phyloP scores from a whole-genome alignment of 2,888 invertebrate genomes.

The Aspidiotus destructor region DNA sequence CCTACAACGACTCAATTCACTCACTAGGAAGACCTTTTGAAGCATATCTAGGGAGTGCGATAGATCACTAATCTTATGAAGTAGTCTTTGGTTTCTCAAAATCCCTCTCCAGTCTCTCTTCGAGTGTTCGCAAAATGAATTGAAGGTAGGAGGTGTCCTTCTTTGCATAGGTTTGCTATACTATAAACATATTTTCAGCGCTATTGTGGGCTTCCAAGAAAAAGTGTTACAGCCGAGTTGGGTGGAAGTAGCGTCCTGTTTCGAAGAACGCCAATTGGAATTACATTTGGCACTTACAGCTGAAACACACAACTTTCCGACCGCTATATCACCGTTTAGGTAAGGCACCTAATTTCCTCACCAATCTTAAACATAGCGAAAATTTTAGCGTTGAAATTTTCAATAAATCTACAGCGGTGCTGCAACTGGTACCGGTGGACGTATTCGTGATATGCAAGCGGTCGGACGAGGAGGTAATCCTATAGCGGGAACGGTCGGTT shows the following conservation, averaged over 20 bases:
- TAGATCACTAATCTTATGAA: too few relatives aligned
- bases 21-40: too few relatives aligned
- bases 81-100: too few relatives aligned
- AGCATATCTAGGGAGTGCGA: too few relatives aligned
- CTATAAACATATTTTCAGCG: slow-evolving; percentile 49
- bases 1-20: too few relatives aligned
- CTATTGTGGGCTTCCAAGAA: slow-evolving; percentile 72
- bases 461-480: slow-evolving; percentile 90
- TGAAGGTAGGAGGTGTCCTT: not conserved
- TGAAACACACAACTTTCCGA: slow-evolving; percentile 98
- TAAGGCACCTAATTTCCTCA: slow-evolving; percentile 37
- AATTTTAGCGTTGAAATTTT: too few relatives aligned
- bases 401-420: slow-evolving; percentile 61
- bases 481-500: slow-evolving; percentile 92
- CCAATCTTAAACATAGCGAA: not conserved
- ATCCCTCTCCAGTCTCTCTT: too few relatives aligned
- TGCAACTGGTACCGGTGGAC: slow-evolving; percentile 93
- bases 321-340: slow-evolving; percentile 88
- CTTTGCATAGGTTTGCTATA: not conserved
- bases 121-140: too few relatives aligned
- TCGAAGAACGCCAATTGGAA: slow-evolving; percentile 48
- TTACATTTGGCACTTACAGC: slow-evolving; percentile 94
- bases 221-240: slow-evolving; percentile 57
- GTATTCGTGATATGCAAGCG: slow-evolving; percentile 88
- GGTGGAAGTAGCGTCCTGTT: slow-evolving; percentile 55